These are phyloP conservation scores for Aix galericulata DNA, from an alignment of 2,113 vertebrate species.

Conservation along the genomic window DNA sequence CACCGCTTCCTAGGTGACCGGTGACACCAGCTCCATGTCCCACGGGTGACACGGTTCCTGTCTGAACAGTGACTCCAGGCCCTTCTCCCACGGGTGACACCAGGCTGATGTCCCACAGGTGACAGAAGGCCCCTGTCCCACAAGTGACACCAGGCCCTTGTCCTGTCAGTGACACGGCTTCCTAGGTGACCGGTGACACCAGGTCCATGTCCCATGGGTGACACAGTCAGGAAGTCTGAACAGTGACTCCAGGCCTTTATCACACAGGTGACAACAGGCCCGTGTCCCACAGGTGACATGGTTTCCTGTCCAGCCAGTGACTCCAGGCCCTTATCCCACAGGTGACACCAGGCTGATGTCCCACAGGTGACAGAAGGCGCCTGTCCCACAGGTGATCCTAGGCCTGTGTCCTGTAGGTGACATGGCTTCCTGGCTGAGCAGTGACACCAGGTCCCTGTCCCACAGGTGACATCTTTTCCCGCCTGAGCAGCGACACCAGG, in stretches of 20 bases:
- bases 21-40: background rate
- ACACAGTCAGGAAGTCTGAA: too few species aligned
- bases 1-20: background rate
- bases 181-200: background rate
- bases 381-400: background rate
- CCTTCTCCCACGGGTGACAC: background rate
- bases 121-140: accelerated
- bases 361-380: background rate
- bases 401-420: too few species aligned
- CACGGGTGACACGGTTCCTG: background rate
- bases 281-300: background rate
- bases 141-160: accelerated
- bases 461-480: background rate
- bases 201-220: background rate
- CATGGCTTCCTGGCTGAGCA: too few species aligned
- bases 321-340: background rate
- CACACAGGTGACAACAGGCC: background rate
- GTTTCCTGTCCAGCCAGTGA: background rate
- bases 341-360: too few species aligned
- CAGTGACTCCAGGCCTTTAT: background rate
- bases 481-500: background rate
- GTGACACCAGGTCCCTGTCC: too few species aligned
- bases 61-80: background rate
- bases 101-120: background rate
- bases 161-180: accelerated